Base-by-base conservation (phyloP, 2,888 invertebrate genomes). In the Fragum sueziense region DNA sequence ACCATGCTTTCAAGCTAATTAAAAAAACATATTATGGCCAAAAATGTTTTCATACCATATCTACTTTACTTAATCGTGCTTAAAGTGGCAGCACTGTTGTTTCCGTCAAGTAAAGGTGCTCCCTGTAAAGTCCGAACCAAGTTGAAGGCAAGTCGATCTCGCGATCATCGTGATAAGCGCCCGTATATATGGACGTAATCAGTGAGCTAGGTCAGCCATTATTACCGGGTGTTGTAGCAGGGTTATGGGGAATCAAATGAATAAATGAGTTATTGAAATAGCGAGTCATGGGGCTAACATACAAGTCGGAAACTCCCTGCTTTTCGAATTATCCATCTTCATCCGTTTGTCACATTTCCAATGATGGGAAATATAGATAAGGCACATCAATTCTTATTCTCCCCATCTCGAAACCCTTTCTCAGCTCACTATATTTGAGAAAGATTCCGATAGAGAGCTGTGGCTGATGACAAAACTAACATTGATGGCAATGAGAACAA, bases 301-400 rank as follows among this genome's bases (percentile, higher is more conserved):
- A 41, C 70, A 76, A 62, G 61, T 52, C 59, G 65, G 76, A 81
- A 76, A 62, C 70, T 62, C 79, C 62, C 73, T 67, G 75, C 71
- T 80, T 78, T 67, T 69, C 74, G 82, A 80, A 81, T 82, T 76
- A 80, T 84, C 82, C 82, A 37, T 73, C 76, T 71, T 74, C 73
- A 84, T 74, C 81, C 79, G 67, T 79, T 81, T 84, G 84, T 80
- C 84, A 84, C 81, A 79, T 80, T 84, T 70, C 84, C 82, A 74
- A 68, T 70, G 86, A 86, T 86, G 78, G 71, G 59, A 74, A 71
- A 68, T 59, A 51, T 31, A 79, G 87, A 87, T 87, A 86, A 84
- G 84, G 59, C 51, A 74, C 87, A 86, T 87, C 85, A 86, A 85
- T 87, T 86, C 82, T 75, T 67, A 80, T 75, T 80, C 69, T 70